Conservation (phyloP, 2,113 vertebrate species). For the Pipa parva region DNA sequence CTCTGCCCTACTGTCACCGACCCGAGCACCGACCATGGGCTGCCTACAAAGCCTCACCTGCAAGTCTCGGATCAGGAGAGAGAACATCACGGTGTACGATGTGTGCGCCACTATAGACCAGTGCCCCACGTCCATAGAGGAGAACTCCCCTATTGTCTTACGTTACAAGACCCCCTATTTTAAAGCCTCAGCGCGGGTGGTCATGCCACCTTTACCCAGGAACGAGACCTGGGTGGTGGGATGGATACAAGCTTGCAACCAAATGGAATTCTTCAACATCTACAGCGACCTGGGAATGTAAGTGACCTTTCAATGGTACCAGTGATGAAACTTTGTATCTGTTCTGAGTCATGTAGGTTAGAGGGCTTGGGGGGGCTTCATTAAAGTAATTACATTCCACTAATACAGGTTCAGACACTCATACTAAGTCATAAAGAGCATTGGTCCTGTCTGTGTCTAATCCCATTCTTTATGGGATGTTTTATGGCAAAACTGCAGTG, state of each 20-base stretch:
- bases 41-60: conserved; percentile 94
- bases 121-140: conserved; percentile 87
- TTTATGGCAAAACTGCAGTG: too few relatives aligned
- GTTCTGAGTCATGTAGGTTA: too few relatives aligned
- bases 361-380: too few relatives aligned
- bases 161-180: conserved; percentile 97
- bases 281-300: conserved; percentile 91
- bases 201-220: conserved; percentile 88
- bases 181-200: conserved; percentile 86
- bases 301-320: conserved; percentile 56
- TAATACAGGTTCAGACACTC: too few relatives aligned
- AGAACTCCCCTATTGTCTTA: conserved; percentile 93
- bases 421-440: too few relatives aligned
- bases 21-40: conserved; percentile 67
- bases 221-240: conserved; percentile 95
- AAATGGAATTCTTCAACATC: conserved; percentile 98
- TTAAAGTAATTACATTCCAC: too few relatives aligned
- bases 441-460: too few relatives aligned
- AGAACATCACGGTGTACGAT: conserved; percentile 92
- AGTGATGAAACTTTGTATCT: too few relatives aligned
- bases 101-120: conserved; percentile 91
- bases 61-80: conserved; percentile 88
- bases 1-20: conserved; percentile 34
- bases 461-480: too few relatives aligned
- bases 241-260: conserved; percentile 97